Conservation (phyloP, 2,888 invertebrate species). For the Polyploca ridens region DNA sequence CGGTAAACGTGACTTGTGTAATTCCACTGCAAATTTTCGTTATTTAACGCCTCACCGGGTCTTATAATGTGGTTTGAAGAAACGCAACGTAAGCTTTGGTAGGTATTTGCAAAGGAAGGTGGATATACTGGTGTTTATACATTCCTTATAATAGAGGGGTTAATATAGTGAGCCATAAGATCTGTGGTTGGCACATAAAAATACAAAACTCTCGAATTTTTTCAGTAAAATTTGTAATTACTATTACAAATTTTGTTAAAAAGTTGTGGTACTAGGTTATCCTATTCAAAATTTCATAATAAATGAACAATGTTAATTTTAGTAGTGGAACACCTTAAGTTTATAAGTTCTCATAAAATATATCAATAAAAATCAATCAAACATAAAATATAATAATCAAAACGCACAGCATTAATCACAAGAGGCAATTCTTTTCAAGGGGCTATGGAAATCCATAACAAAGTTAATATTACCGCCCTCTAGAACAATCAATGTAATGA, state of each 20-base stretch:
- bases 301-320: too few relatives aligned
- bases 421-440: conserved; percentile 38
- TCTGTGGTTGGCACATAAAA: too few relatives aligned
- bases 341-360: not conserved
- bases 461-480: conserved; percentile 61
- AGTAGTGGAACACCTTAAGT: too few relatives aligned
- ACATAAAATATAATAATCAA: conserved; percentile 34
- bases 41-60: conserved; percentile 32
- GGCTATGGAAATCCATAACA: conserved; percentile 60
- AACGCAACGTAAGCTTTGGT: conserved; percentile 4
- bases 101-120: not conserved
- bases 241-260: too few relatives aligned
- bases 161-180: too few relatives aligned
- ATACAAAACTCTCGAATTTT: too few relatives aligned
- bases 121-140: not conserved
- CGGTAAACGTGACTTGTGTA: conserved; percentile 45
- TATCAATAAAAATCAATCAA: not conserved
- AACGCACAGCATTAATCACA: conserved; percentile 38
- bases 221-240: too few relatives aligned
- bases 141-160: not conserved
- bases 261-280: too few relatives aligned
- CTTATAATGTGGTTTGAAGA: conserved; percentile 12
- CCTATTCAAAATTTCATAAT: too few relatives aligned
- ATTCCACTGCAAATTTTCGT: conserved; percentile 33
- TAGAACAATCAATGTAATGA: conserved; percentile 75